Evolutionary conservation across 1,140 invertebrate species (phyloP).

Genomic region (Caenorhabditis inopinata): DNA sequence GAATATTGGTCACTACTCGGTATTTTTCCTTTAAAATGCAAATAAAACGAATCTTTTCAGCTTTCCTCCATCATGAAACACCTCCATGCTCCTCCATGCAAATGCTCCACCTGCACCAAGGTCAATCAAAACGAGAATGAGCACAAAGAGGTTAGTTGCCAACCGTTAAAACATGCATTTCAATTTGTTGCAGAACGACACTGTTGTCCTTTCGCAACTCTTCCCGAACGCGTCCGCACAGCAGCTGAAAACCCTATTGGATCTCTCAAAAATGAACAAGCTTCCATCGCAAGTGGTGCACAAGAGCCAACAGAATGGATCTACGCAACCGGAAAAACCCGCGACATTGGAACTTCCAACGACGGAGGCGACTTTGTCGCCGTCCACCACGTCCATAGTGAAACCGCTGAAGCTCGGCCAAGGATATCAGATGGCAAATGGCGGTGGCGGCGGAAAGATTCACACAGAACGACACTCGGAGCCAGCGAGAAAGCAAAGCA

Average conservation of each 20-base stretch:
- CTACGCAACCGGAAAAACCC: too few relatives aligned
- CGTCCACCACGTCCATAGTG: too few relatives aligned
- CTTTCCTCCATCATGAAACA: constrained; percentile 28
- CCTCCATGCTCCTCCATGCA: background rate
- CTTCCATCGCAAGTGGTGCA: background rate
- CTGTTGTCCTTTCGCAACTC: background rate
- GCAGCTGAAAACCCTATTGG: background rate
- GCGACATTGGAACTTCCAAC: too few relatives aligned
- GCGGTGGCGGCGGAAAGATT: background rate
- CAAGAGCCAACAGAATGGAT: background rate
- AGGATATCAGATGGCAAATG: background rate
- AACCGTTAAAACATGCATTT: background rate
- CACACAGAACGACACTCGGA: background rate
- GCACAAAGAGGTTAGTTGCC: background rate
- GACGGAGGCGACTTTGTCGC: too few relatives aligned
- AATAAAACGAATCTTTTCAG: background rate
- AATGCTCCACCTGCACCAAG: background rate
- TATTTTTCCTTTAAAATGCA: too few relatives aligned
- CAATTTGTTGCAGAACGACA: background rate
- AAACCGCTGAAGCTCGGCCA: background rate
- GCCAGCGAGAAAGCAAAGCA: background rate
- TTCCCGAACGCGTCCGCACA: constrained; percentile 14
- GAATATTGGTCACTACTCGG: too few relatives aligned
- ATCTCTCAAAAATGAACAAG: background rate
- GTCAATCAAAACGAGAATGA: background rate